Percentiles rank a stretch among this genome's conserved stretches.
Conservation (phyloP, 92 coral and sea anemone species). For the Umimayanthus chanpuru region DNA sequence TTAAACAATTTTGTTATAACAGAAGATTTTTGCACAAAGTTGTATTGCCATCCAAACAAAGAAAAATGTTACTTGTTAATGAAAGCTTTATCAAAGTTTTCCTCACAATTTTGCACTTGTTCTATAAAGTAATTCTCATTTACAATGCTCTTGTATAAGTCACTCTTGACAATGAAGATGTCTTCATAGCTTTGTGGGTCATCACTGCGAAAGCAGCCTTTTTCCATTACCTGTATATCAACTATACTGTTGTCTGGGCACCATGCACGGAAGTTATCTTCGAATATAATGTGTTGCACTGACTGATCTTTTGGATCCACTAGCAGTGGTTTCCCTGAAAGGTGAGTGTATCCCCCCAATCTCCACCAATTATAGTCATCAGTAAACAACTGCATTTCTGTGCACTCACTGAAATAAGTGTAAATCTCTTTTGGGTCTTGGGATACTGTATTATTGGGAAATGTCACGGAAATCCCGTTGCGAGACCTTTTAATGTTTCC, state of each 20-base stretch:
- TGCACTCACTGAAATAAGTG: slow-evolving; percentile 51
- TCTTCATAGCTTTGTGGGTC: slow-evolving; percentile 68
- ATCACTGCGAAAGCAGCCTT: slow-evolving; percentile 45
- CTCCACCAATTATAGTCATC: slow-evolving; percentile 83
- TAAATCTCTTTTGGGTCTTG: slow-evolving; percentile 50
- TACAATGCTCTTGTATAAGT: slow-evolving; percentile 72
- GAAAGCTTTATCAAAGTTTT: slow-evolving; percentile 46
- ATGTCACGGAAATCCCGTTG: slow-evolving; percentile 46
- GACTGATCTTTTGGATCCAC: slow-evolving; percentile 59
- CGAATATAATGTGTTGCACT: slow-evolving; percentile 84
- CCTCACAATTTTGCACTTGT: slow-evolving; percentile 67
- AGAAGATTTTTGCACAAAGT: too few species aligned
- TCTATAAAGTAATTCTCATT: slow-evolving; percentile 75
- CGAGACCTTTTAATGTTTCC: slow-evolving; percentile 57
- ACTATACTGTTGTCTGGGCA: slow-evolving; percentile 76
- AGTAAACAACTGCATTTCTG: slow-evolving; percentile 66
- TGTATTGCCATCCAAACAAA: too few species aligned
- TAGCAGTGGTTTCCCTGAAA: slow-evolving; percentile 74
- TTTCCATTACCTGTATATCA: slow-evolving; percentile 50
- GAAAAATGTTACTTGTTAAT: background rate
- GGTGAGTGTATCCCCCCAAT: slow-evolving; percentile 45
- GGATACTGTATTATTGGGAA: slow-evolving; percentile 31
- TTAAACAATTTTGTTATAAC: too few species aligned
- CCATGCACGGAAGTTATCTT: slow-evolving; percentile 83
- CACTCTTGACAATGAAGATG: slow-evolving; percentile 69